Percentiles rank a stretch among this genome's conserved stretches.
phyloP scores from a whole-genome alignment of 2,888 invertebrate genomes.

The Germaria angustata region DNA sequence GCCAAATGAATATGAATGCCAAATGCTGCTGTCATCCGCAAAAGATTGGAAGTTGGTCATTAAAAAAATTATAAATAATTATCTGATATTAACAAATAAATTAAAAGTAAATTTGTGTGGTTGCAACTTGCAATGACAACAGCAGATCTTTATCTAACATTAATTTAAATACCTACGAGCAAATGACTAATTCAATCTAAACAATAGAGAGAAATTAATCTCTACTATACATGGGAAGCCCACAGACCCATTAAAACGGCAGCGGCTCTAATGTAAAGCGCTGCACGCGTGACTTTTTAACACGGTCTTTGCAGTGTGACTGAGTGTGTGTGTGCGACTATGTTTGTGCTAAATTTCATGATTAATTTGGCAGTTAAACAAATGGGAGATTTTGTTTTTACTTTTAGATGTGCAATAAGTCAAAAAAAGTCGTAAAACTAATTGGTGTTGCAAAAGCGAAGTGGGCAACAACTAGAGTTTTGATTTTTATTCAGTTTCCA shows the following conservation, averaged over 20 bases:
- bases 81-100: too few relatives aligned
- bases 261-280: conserved; percentile 5
- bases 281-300: conserved; percentile 15
- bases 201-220: conserved; percentile 28
- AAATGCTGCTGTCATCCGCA: too few relatives aligned
- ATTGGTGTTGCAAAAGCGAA: neutral
- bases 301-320: too few relatives aligned
- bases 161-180: conserved; percentile 3
- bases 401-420: neutral
- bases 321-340: neutral
- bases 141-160: too few relatives aligned
- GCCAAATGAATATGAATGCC: too few relatives aligned
- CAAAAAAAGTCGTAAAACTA: conserved; percentile 25
- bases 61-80: too few relatives aligned
- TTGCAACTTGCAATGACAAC: too few relatives aligned
- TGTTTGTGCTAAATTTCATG: neutral
- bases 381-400: neutral
- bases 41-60: too few relatives aligned
- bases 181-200: neutral
- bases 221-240: neutral
- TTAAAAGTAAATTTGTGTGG: too few relatives aligned
- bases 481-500: neutral
- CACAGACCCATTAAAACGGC: neutral
- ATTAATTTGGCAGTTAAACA: conserved; percentile 3
- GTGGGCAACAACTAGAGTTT: neutral